Percentiles rank a stretch among this genome's conserved stretches.
Evolutionary conservation across 1,140 invertebrate genomes (phyloP).

Genomic region (Lepidurus arcticus): DNA sequence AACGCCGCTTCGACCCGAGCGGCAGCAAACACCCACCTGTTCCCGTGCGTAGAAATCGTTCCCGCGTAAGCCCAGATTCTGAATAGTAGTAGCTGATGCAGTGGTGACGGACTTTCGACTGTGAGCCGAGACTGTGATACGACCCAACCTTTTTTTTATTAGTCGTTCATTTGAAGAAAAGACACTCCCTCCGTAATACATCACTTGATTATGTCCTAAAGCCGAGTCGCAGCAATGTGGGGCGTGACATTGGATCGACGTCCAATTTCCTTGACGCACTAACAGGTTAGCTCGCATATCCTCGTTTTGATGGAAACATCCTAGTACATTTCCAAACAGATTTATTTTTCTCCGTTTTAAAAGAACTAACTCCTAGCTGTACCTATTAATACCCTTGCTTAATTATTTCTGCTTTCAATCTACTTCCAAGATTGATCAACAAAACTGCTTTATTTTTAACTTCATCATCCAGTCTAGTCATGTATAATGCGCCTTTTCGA

Average conservation of each 20-base stretch:
- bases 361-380: not conserved
- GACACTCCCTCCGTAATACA: too few species aligned
- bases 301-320: not conserved
- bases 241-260: not conserved
- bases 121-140: too few species aligned
- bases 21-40: slow-evolving; percentile 1
- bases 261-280: slow-evolving; percentile 1
- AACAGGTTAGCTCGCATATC: slow-evolving; percentile 19
- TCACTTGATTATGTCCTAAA: not conserved
- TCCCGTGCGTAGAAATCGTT: not conserved
- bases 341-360: not conserved
- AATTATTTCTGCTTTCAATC: not conserved
- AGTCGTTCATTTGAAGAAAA: too few species aligned
- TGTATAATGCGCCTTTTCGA: not conserved
- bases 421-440: not conserved
- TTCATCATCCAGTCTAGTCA: not conserved
- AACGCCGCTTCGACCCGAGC: not conserved
- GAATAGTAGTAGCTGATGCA: not conserved
- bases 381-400: not conserved
- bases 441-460: not conserved
- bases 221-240: not conserved
- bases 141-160: too few species aligned
- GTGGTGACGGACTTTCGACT: too few species aligned
- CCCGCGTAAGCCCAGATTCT: not conserved
- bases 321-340: not conserved